Evolutionary conservation across 2,888 invertebrate species (phyloP), one percentile per base, ranked within the genome.

Genomic region (Drosophila macrospina): DNA sequence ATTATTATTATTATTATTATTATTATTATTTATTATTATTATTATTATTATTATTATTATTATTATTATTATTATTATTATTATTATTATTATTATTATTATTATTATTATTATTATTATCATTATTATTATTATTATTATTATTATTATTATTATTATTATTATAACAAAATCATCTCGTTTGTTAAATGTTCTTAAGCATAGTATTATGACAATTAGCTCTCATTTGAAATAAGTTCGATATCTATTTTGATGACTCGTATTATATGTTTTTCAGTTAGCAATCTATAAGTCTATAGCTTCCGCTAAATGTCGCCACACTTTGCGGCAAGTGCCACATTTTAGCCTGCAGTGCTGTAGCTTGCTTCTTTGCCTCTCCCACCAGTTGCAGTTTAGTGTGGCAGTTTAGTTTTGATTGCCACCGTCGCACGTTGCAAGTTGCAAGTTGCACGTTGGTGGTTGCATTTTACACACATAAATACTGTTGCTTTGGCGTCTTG

Each of bases 381-480:
- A 26, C 34, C 51, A 65, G 47, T 57, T 60, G 55, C 59, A 34
- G 34, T 52, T 80, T 63, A 63, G 80, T 83, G 74, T 69, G 73
- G 80, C 74, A 80, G 41, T 68, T 80, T 83, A 77, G 63, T 66
- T 77, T 68, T 77, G 80, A 83, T 80, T 83, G 80, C 84, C 84
- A 80, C 70, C 69, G 69, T 71, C 20, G 51, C 52, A 30, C 30
- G 20, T 54, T 11, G 39, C 39, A 52, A 56, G 56, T 62, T 65
- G 50, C 52, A 30, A 16, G 39, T 52, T 11, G 41, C 41, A 52
- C 56, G 60, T 62, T 65, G 45, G 52, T 60, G 59, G 59, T 39
- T 36, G 42, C 51, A 66, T 51, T 56, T 56, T 51, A 78, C 62
- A 70, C 66, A 50, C 57, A 70, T 73, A 78, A 37, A 72, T 62